A percentile compares a stretch with the other conserved stretches of the same genome.
These are phyloP conservation scores for Pyrocoelia pectoralis DNA, from an alignment of 2,888 invertebrate genomes.

Conservation along the genomic window DNA sequence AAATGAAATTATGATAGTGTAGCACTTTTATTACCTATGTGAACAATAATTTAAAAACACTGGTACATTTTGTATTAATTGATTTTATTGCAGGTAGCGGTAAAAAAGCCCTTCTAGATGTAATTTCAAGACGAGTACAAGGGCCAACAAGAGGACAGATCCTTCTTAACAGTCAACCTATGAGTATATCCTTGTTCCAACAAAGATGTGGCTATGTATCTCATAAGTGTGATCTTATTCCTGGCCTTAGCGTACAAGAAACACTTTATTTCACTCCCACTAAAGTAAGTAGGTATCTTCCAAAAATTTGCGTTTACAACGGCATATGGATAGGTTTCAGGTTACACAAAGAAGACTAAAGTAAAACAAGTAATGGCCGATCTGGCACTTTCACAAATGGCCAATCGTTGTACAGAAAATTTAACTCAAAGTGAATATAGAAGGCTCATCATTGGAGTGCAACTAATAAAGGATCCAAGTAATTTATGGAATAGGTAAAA, in stretches of 20 bases:
- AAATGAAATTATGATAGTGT: too few species aligned
- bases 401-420: slow-evolving; percentile 82
- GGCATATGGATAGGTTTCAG: slow-evolving; percentile 66
- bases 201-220: slow-evolving; percentile 89
- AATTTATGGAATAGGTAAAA: slow-evolving; percentile 38
- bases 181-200: slow-evolving; percentile 83
- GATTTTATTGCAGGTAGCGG: slow-evolving; percentile 76
- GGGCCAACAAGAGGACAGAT: slow-evolving; percentile 89
- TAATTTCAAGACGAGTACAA: slow-evolving; percentile 82
- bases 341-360: slow-evolving; percentile 81
- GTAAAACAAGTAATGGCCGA: slow-evolving; percentile 94
- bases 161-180: slow-evolving; percentile 84
- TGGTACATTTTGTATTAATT: neutral
- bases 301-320: neutral
- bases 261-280: slow-evolving; percentile 82
- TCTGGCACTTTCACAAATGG: slow-evolving; percentile 90
- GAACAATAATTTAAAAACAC: too few species aligned
- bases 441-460: slow-evolving; percentile 89
- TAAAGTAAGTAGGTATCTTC: slow-evolving; percentile 63
- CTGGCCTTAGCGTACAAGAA: slow-evolving; percentile 88
- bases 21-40: too few species aligned
- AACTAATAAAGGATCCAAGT: slow-evolving; percentile 94
- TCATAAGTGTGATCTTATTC: slow-evolving; percentile 84
- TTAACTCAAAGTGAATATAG: slow-evolving; percentile 90
- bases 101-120: slow-evolving; percentile 92